Evolutionary conservation across 2,888 invertebrate genomes (phyloP), one percentile per base, ranked within the genome.

Genomic region (Fissipunctia ypsillon): DNA sequence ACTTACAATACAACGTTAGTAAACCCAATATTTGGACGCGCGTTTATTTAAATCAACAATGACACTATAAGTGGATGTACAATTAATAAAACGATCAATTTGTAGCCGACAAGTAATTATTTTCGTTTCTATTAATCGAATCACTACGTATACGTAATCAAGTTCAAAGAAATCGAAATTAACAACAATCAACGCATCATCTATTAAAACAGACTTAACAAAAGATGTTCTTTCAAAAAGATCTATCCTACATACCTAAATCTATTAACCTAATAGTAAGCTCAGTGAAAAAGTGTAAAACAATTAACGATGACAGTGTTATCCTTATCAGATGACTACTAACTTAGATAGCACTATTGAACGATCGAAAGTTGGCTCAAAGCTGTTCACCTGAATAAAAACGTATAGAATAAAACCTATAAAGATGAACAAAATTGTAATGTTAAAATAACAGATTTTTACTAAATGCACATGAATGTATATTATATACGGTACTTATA

Each of bases 221-320:
- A 74, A 65, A 38, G 56, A 45, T 7, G 16, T n/a, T 65, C 59
- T 65, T 73, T 57, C 3, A 48, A 65, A 60, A 41, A 67, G 1
- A 71, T 38, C 28, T 25, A 38, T 6, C 6, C 0, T 35, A 63
- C 16, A 81, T 63, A n/a, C n/a, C 43, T 45, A 9, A 48, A 63
- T 69, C 64, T 31, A 63, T 65, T 63, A 73, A 57, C 67, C 43
- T 43, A 57, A 64, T 68, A 77, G 67, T 84, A 74, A 78, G 68
- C 45, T 28, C 50, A 61, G 48, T 41, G 3, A 57, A 43, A 41
- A 56, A 80, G 54, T 68, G 64, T 54, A 43, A 50, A 67, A 54
- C 52, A 38, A 28, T 56, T 41, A 31, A 63, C 54, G 69, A 76
- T 84, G 35, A 16, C 31, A 22, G 41, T 43, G 56, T 63, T 80